Evolutionary conservation across 2,888 invertebrate genomes (phyloP).

Genomic region (Acanthosoma haemorrhoidale): DNA sequence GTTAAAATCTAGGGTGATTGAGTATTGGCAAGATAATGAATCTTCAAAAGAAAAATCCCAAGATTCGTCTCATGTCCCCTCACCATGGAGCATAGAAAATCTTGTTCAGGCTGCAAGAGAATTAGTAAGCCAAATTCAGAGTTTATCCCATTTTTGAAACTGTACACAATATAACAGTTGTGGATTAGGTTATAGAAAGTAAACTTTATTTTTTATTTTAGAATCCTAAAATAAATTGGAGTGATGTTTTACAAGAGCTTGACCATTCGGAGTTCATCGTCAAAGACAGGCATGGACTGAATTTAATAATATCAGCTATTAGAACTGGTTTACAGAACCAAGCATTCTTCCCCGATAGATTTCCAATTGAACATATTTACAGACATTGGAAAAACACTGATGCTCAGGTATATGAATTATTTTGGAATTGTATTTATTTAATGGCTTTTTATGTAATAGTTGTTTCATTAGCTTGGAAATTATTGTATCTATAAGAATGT

Average conservation of each 20-base stretch:
- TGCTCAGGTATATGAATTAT: conserved; percentile 67
- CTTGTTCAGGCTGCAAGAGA: conserved; percentile 91
- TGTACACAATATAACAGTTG: no score
- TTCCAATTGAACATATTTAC: conserved; percentile 85
- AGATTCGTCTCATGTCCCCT: conserved; percentile 36
- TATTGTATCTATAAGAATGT: no score
- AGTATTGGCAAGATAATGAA: conserved; percentile 52
- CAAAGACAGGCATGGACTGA: conserved; percentile 79
- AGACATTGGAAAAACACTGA: conserved; percentile 90
- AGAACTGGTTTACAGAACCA: conserved; percentile 73
- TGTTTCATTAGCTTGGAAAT: no score
- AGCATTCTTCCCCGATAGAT: conserved; percentile 61
- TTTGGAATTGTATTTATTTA: no score
- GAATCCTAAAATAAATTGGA: conserved; percentile 78
- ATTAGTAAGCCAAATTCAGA: conserved; percentile 52
- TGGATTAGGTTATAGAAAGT: background rate
- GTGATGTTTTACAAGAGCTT: conserved; percentile 82
- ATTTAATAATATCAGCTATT: conserved; percentile 74
- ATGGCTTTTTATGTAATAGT: no score
- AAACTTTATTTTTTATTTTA: conserved; percentile 41
- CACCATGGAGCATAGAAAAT: conserved; percentile 82
- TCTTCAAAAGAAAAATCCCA: conserved; percentile 39
- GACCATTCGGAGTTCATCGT: conserved; percentile 87
- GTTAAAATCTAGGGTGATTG: conserved; percentile 70
- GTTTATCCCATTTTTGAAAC: background rate